A percentile compares a stretch with the other conserved stretches of the same genome.
Conservation (phyloP, 2,888 invertebrate species). For the Neria commutata region DNA sequence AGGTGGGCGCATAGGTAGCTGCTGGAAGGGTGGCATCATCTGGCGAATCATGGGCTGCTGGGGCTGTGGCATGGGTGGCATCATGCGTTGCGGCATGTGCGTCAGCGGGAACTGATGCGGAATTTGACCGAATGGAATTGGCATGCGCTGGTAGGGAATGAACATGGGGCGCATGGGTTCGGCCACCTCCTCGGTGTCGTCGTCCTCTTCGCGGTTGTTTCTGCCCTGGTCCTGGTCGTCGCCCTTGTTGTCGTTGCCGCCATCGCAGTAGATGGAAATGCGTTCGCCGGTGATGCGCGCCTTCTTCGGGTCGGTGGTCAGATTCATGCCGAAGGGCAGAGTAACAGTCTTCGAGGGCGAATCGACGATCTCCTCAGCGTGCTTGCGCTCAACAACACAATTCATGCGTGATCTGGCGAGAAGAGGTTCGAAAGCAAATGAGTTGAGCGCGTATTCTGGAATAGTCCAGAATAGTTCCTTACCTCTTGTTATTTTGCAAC, state of each 20-base stretch:
- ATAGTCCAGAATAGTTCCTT: slow-evolving; percentile 24
- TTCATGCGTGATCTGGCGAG: slow-evolving; percentile 86
- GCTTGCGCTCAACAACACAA: slow-evolving; percentile 86
- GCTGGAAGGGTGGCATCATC: slow-evolving; percentile 59
- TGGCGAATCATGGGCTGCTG: slow-evolving; percentile 55
- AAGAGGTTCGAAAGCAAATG: not conserved
- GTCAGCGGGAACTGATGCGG: slow-evolving; percentile 66
- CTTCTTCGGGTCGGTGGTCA: slow-evolving; percentile 74
- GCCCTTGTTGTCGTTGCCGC: slow-evolving; percentile 65
- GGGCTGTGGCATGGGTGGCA: slow-evolving; percentile 48
- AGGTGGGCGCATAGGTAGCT: slow-evolving; percentile 59
- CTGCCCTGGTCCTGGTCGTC: slow-evolving; percentile 38
- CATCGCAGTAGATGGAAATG: slow-evolving; percentile 87
- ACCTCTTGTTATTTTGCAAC: slow-evolving; percentile 74
- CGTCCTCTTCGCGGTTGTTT: slow-evolving; percentile 44
- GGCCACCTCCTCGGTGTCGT: slow-evolving; percentile 54
- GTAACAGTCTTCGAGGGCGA: slow-evolving; percentile 71
- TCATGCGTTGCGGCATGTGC: slow-evolving; percentile 61
- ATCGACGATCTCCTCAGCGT: slow-evolving; percentile 82
- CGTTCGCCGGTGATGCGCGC: slow-evolving; percentile 81
- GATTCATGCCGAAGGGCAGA: slow-evolving; percentile 71
- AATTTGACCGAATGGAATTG: slow-evolving; percentile 64
- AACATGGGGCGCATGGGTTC: slow-evolving; percentile 61
- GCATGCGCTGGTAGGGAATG: slow-evolving; percentile 61
- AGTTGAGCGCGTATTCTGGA: not conserved